phyloP scores from a whole-genome alignment of 2,797 vertebrate genomes.

The Ptychobarbus kaznakovi region DNA sequence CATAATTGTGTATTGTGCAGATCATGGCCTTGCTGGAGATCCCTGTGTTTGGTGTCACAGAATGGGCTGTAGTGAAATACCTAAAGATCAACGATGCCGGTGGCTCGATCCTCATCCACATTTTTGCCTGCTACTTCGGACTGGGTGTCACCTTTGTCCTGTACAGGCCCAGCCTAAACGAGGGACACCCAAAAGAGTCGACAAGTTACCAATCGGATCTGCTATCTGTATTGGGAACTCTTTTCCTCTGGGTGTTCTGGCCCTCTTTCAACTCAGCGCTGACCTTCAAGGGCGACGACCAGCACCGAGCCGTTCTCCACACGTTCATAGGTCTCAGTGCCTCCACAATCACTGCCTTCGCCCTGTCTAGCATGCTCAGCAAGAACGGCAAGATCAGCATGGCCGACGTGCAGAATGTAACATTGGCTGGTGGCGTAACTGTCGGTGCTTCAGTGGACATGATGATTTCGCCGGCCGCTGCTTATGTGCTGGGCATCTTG shows the following conservation, averaged over 20 bases:
- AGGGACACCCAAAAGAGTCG: constrained; percentile 76
- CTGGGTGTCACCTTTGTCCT: constrained; percentile 82
- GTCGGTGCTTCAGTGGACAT: constrained; percentile 82
- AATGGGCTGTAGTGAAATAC: constrained; percentile 78
- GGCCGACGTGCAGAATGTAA: constrained; percentile 85
- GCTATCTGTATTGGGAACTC: constrained; percentile 79
- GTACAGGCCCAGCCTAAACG: constrained; percentile 70
- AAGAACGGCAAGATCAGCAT: constrained; percentile 81
- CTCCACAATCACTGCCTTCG: constrained; percentile 79
- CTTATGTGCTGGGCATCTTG: constrained; percentile 79
- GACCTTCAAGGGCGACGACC: constrained; percentile 78
- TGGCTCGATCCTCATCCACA: constrained; percentile 84
- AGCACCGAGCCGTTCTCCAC: constrained; percentile 85
- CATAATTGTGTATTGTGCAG: constrained; percentile 34
- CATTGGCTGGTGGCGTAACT: constrained; percentile 84
- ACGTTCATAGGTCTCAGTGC: constrained; percentile 84
- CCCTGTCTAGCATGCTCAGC: constrained; percentile 80
- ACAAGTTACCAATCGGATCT: constrained; percentile 81
- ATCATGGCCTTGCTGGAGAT: constrained; percentile 83
- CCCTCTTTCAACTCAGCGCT: constrained; percentile 85
- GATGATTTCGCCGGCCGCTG: constrained; percentile 78
- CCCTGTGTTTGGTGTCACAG: constrained; percentile 77
- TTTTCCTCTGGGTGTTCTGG: constrained; percentile 92
- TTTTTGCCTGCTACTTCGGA: constrained; percentile 89
- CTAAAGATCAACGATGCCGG: constrained; percentile 84